phyloP scores from a whole-genome alignment of 1,140 invertebrate genomes.

The Eriosoma lanigerum region DNA sequence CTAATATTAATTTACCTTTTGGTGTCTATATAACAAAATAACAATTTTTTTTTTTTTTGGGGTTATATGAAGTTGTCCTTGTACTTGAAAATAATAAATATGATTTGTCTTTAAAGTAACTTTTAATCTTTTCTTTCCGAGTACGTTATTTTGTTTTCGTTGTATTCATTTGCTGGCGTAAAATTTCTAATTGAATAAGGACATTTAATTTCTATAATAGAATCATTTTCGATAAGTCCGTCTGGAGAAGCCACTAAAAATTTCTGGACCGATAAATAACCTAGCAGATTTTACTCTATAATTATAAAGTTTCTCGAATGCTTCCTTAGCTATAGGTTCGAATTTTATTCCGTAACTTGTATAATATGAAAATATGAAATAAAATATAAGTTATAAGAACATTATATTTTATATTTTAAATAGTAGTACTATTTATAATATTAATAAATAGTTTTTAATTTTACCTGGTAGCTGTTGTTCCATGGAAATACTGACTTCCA shows the following conservation, averaged over 20 bases:
- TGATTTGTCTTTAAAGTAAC: not conserved
- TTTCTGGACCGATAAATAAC: not conserved
- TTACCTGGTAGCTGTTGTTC: conserved; percentile 11
- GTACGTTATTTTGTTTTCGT: not conserved
- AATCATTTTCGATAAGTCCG: not conserved
- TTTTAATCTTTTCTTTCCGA: not conserved
- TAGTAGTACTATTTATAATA: not conserved
- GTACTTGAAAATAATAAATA: not conserved
- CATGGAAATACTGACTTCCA: not conserved
- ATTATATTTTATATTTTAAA: not conserved
- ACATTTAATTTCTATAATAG: not conserved
- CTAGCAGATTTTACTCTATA: too few relatives aligned
- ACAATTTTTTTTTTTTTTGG: not conserved
- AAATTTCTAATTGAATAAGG: not conserved
- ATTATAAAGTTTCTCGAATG: too few relatives aligned
- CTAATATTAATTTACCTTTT: not conserved
- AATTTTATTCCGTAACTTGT: not conserved
- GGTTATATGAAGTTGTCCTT: not conserved
- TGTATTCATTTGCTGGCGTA: not conserved
- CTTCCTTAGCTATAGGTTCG: not conserved
- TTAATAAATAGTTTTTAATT: not conserved
- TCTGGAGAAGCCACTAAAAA: not conserved
- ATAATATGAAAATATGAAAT: not conserved
- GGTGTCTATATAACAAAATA: too few relatives aligned
- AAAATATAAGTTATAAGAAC: too few relatives aligned